Evolutionary conservation across 30 jellyfish, hydroid and myxozoan species (phyloP).

Genomic region (Aurelia aurita complex sp. Pacific): DNA sequence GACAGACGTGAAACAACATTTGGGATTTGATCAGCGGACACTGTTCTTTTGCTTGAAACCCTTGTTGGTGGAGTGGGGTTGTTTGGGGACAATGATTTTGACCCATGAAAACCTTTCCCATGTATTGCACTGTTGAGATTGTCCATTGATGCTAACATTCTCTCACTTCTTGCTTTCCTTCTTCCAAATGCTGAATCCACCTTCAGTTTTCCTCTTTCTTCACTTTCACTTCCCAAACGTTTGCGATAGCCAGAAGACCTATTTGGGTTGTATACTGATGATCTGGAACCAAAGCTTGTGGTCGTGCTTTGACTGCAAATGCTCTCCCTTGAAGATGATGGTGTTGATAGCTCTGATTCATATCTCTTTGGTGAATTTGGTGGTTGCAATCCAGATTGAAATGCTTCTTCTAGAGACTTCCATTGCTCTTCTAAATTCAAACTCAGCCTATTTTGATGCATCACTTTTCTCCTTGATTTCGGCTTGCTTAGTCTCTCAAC

Average conservation of each 20-base stretch:
- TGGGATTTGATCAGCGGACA: slow-evolving; percentile 54
- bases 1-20: slow-evolving; percentile 41
- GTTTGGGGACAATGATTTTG: slow-evolving; percentile 20
- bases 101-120: slow-evolving; percentile 15
- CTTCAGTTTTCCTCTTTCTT: neutral
- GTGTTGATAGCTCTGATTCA: neutral
- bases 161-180: slow-evolving; percentile 61
- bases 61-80: neutral
- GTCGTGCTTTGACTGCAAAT: slow-evolving; percentile 53
- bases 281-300: slow-evolving; percentile 61
- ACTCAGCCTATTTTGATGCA: slow-evolving; percentile 63
- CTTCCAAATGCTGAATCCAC: slow-evolving; percentile 10
- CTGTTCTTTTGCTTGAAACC: slow-evolving; percentile 31
- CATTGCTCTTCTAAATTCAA: slow-evolving; percentile 70
- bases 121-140: slow-evolving; percentile 29
- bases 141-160: slow-evolving; percentile 61
- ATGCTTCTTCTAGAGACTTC: slow-evolving; percentile 49
- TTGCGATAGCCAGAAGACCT: neutral
- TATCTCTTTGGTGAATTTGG: slow-evolving; percentile 26
- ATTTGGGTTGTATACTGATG: slow-evolving; percentile 29
- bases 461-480: slow-evolving; percentile 40
- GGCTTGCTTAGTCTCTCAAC: slow-evolving; percentile 70
- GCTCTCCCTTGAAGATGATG: slow-evolving; percentile 64
- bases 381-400: slow-evolving; percentile 40
- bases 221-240: neutral